Evolutionary conservation across 53 echinoderm and acorn worm genomes (phyloP), one percentile per base, ranked within the genome.

Genomic region (Holothuria leucospilota): DNA sequence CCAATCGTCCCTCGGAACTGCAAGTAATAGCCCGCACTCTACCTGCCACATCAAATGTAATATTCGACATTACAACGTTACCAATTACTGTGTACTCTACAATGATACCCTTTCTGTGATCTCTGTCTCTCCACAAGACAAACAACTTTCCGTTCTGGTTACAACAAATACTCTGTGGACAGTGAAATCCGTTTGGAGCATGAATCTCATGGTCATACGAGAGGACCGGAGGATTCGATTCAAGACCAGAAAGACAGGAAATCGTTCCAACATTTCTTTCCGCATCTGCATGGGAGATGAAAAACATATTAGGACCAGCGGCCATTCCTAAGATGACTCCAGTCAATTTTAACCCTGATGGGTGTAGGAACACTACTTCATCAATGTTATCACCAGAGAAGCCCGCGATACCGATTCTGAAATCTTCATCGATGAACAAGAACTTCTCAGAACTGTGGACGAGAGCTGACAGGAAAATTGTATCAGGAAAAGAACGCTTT

Each of bases 121-220:
- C 56, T 56, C 18, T 23, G 78, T 78, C 78, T 29, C 59, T 42
- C 78, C 78, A 78, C 51, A 78, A 27, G 10, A 25, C 78, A 28
- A 78, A 78, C 27, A 78, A 28, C 16, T 9, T 24, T 14, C 29
- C 78, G 1, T 29, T 78, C 12, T 58, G 26, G 25, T 78, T 26
- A 56, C 59, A 78, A 16, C 78, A 78, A 20, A 78, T 21, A 18
- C 78, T 78, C 23, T n/a, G 20, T 59, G 78, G 78, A 28, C 30
- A 27, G 78, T 59, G 53, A 56, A 78, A 78, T 56, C 78, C 78
- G 14, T 52, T 27, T 20, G 78, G 78, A 56, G 78, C 20, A 56
- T 56, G 51, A 18, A 78, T 56, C 42, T 20, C 16, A 30, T 29
- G 42, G 16, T 28, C n/a, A 24, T 56, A 13, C 6, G 20, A 13